Base-by-base conservation (phyloP, 2,113 vertebrate species). In the Agelaius tricolor region DNA sequence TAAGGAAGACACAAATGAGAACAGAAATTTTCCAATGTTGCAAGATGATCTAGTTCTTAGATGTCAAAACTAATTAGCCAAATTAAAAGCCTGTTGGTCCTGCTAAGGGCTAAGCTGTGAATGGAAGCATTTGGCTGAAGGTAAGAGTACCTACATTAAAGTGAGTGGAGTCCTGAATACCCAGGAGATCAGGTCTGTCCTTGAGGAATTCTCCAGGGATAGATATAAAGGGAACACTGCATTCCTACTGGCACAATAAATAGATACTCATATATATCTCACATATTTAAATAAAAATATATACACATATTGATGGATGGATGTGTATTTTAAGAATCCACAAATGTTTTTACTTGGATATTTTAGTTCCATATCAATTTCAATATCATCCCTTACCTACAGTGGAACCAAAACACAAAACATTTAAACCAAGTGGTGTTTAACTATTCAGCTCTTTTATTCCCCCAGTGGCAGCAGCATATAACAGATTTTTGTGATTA, bases 401-500 rank as follows among this genome's bases (percentile, higher is more conserved):
- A 49, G n/a, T 19, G 30, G 30, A 95, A 16, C 27, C 68, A 67
- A 90, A 91, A 57, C 41, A 58, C 83, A 91, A 92, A 75, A 58
- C 72, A 83, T 51, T 86, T 66, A 61, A 89, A 66, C 44, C 35
- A 69, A 90, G 58, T 44, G 79, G 44, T 69, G 39, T 69, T 95
- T 77, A 90, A 52, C 85, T 39, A 44, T 55, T 89, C 91, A 74
- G 35, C 35, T 66, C 41, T 83, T 87, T 51, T 12, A 92, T 66
- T 93, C 67, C 76, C 73, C 82, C 47, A 69, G 67, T 95, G 65
- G 41, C 93, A 72, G 79, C 37, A 79, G 62, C 44, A 77, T 44
- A 44, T 49, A 90, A 89, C 44, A 93, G 41, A 83, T 88, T 89
- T 96, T 93, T 79, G 57, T 1, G 68, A 71, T 90, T 84, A 90